phyloP scores from a whole-genome alignment of 2,113 vertebrate species.

The Otocyon megalotis region DNA sequence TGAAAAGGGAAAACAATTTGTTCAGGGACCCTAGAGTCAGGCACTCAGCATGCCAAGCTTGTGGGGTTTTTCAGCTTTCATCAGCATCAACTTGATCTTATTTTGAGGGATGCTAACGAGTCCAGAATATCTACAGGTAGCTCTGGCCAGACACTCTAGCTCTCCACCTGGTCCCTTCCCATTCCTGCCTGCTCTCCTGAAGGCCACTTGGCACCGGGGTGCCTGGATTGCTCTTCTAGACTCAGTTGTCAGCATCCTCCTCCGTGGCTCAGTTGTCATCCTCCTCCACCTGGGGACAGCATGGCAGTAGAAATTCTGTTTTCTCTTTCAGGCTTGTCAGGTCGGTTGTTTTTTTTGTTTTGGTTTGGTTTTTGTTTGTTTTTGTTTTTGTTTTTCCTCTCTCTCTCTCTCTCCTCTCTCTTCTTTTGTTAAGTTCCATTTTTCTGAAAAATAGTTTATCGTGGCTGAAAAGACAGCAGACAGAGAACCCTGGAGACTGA shows the following conservation, averaged over 20 bases:
- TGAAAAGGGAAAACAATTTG: constrained; percentile 87
- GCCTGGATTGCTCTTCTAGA: accelerated
- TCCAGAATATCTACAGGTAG: constrained; percentile 78
- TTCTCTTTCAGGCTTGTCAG: neutral
- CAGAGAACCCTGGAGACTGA: constrained; percentile 31
- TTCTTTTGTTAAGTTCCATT: constrained; percentile 49
- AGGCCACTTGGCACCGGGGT: neutral
- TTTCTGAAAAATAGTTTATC: constrained; percentile 66
- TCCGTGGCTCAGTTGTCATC: accelerated
- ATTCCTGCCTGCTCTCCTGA: neutral
- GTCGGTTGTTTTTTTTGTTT: neutral
- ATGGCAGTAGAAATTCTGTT: neutral
- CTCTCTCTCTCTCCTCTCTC: neutral
- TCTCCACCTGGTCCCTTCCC: constrained; percentile 54
- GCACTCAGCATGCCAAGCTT: constrained; percentile 66
- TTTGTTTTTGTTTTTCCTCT: neutral
- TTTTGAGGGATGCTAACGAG: constrained; percentile 80
- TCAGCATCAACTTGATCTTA: constrained; percentile 87
- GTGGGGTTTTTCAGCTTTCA: constrained; percentile 86
- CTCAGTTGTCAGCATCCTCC: neutral
- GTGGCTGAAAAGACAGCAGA: constrained; percentile 54
- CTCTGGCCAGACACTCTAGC: constrained; percentile 7
- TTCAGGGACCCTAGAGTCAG: constrained; percentile 86
- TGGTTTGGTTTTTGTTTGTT: neutral
- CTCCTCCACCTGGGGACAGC: accelerated